Conservation (phyloP, 2,113 vertebrate genomes). For the Pomatostomus ruficeps region DNA sequence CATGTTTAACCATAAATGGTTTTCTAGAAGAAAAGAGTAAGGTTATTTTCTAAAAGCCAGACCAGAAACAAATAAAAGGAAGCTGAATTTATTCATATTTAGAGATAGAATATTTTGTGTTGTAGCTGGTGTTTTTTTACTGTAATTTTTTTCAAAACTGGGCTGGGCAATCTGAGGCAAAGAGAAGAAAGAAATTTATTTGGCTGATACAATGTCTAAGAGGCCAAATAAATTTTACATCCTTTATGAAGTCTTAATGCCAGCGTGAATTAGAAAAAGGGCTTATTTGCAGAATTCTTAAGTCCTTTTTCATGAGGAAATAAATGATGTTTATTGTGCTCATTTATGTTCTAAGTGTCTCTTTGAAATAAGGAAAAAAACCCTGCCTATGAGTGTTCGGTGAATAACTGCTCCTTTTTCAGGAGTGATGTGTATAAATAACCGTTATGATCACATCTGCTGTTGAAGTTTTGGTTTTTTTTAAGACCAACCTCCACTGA, state of each 20-base stretch:
- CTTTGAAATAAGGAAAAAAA: not conserved
- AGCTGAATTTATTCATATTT: not conserved
- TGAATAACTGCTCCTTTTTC: not conserved
- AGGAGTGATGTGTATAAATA: not conserved
- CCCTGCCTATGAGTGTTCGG: not conserved
- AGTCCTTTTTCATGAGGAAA: not conserved
- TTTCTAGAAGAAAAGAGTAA: not conserved
- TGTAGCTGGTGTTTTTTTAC: not conserved
- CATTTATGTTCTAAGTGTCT: not conserved
- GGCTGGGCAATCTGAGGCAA: not conserved
- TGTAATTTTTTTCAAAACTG: not conserved
- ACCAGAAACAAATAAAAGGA: not conserved
- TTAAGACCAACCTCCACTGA: rapidly evolving
- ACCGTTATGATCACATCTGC: not conserved
- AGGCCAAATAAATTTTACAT: constrained; percentile 16
- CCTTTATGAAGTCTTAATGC: not conserved
- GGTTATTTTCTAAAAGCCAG: not conserved
- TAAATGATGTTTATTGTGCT: not conserved
- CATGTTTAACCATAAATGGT: not conserved
- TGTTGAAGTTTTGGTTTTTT: not conserved
- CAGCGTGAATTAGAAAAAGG: not conserved
- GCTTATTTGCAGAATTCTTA: not conserved
- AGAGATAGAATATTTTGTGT: not conserved
- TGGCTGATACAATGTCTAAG: constrained; percentile 20
- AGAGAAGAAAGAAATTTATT: not conserved